A percentile compares a stretch with the other conserved stretches of the same genome.
Conservation (phyloP, 2,888 invertebrate genomes). For the Xestia c-nigrum region DNA sequence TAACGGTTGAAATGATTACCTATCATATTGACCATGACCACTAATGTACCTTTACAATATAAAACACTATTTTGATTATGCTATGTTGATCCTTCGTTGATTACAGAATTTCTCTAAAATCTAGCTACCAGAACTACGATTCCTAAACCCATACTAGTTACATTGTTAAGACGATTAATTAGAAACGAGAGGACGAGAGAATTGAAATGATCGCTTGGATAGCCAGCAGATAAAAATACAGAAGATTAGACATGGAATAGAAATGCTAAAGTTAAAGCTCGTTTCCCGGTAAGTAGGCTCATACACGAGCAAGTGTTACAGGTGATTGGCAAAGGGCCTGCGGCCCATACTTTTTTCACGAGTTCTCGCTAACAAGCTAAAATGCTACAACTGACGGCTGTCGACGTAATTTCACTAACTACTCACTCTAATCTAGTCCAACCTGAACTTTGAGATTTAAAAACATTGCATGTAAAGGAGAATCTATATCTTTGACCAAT, state of each 20-base stretch:
- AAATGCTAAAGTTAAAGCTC: background rate
- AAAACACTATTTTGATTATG: conserved; percentile 52
- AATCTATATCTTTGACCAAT: background rate
- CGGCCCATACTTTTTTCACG: background rate
- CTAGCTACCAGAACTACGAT: conserved; percentile 63
- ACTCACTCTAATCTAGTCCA: conserved; percentile 12
- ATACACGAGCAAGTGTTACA: background rate
- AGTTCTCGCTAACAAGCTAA: conserved; percentile 8
- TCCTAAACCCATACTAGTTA: conserved; percentile 53
- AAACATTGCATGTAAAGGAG: conserved; percentile 4
- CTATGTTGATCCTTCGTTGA: conserved; percentile 63
- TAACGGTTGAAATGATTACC: conserved; percentile 20
- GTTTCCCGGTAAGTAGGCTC: background rate
- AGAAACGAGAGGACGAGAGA: conserved; percentile 3
- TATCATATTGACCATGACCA: conserved; percentile 26
- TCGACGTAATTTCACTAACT: conserved; percentile 5
- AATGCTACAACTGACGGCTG: background rate
- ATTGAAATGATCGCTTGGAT: conserved; percentile 12
- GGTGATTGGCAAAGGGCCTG: background rate
- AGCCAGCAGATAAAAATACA: conserved; percentile 9
- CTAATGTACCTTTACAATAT: conserved; percentile 43
- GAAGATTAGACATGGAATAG: background rate
- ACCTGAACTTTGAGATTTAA: conserved; percentile 5
- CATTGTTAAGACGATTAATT: conserved; percentile 20
- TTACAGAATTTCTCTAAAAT: conserved; percentile 63